Conservation (phyloP, 2,888 invertebrate species). For the Rambutsinella grinnellia region DNA sequence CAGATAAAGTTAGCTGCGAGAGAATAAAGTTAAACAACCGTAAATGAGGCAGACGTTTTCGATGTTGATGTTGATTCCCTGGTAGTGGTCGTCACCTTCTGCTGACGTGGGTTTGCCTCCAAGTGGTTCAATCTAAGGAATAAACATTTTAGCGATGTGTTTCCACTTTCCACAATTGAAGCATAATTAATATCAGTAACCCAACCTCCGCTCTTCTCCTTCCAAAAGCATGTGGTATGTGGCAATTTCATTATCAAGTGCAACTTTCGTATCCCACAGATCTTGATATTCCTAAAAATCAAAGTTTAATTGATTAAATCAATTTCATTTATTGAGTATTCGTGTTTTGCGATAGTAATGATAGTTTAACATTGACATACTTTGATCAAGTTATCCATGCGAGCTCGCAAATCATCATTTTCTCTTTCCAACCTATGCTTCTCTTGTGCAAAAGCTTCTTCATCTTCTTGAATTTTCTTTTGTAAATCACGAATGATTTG, state of each 20-base stretch:
- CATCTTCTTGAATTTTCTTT: constrained; percentile 57
- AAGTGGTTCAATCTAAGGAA: constrained; percentile 28
- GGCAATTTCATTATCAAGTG: constrained; percentile 61
- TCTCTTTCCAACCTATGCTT: constrained; percentile 51
- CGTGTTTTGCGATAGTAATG: neutral
- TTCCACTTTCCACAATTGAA: neutral
- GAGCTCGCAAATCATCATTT: constrained; percentile 56
- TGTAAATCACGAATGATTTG: constrained; percentile 61
- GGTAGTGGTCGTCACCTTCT: constrained; percentile 45
- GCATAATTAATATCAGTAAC: no score
- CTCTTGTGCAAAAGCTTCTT: constrained; percentile 49
- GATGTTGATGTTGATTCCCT: constrained; percentile 50
- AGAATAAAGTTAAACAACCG: constrained; percentile 39
- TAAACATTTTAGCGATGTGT: neutral
- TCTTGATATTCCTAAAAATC: constrained; percentile 54
- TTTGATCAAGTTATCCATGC: constrained; percentile 59
- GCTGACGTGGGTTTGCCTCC: constrained; percentile 27
- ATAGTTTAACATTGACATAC: constrained; percentile 3
- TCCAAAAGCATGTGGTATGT: constrained; percentile 62
- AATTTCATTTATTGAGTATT: neutral
- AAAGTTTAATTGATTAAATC: no score
- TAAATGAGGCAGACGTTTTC: constrained; percentile 47
- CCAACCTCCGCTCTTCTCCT: constrained; percentile 61
- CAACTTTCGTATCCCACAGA: constrained; percentile 59
- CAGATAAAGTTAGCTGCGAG: neutral